phyloP scores from a whole-genome alignment of 1,140 invertebrate species.

The Aphaenogaster rudis region DNA sequence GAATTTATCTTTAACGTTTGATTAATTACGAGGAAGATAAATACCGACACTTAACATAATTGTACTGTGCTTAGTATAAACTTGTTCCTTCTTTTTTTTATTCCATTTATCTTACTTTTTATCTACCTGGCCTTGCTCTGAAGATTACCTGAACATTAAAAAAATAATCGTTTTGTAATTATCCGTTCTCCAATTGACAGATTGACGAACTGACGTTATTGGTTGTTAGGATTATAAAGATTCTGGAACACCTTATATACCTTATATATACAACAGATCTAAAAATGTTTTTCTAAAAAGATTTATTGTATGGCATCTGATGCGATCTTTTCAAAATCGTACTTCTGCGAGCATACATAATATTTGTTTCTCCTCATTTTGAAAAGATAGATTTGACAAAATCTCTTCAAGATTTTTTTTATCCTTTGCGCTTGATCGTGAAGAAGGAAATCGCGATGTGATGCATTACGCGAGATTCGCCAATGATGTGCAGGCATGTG shows the following conservation, averaged over 20 bases:
- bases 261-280: not conserved
- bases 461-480: not conserved
- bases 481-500: not conserved
- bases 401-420: not conserved
- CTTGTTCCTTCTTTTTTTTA: not conserved
- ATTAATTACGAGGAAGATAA: constrained; percentile 15
- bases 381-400: not conserved
- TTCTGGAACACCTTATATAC: not conserved
- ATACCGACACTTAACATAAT: not conserved
- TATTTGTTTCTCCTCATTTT: not conserved
- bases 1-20: not conserved
- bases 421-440: not conserved
- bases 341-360: not conserved
- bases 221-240: not conserved
- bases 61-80: not conserved
- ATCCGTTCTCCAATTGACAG: not conserved
- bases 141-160: constrained; percentile 1
- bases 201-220: not conserved
- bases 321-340: not conserved
- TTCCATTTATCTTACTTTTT: constrained; percentile 40
- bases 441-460: not conserved
- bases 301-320: not conserved
- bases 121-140: not conserved
- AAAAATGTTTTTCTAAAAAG: not conserved
- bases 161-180: constrained; percentile 15